Percentiles rank a stretch among this genome's conserved stretches.
Evolutionary conservation across 2,797 vertebrate species (phyloP).

Genomic region (Simalia tracyae): DNA sequence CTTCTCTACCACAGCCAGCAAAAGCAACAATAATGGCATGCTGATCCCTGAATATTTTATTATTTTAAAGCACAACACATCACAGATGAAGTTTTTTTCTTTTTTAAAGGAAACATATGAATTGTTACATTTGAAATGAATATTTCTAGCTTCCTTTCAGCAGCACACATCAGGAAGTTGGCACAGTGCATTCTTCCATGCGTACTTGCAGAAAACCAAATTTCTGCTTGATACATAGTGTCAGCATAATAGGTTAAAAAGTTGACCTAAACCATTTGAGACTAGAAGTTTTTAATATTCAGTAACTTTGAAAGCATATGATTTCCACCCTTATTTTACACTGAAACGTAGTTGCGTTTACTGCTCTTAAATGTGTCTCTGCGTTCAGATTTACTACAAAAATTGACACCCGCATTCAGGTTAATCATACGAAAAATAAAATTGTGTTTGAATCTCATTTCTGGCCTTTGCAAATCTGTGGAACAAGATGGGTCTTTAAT

Average conservation of each 20-base stretch:
- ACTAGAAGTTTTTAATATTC: background rate
- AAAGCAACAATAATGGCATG: background rate
- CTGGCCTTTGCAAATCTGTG: background rate
- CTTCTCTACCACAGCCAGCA: background rate
- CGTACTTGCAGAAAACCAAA: background rate
- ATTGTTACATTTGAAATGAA: background rate
- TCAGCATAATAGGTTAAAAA: background rate
- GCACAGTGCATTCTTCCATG: background rate
- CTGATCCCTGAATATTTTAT: background rate
- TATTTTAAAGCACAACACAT: background rate
- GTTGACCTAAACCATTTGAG: background rate
- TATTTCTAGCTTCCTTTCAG: slow-evolving; percentile 1
- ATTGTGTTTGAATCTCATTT: background rate
- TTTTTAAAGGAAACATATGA: background rate
- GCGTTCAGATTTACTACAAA: background rate
- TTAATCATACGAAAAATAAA: slow-evolving; percentile 2
- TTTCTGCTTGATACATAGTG: background rate
- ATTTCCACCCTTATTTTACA: background rate
- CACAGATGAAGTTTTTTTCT: background rate
- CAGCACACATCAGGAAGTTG: background rate
- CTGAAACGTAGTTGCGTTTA: background rate
- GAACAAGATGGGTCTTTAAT: background rate
- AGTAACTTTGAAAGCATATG: background rate
- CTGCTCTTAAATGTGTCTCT: background rate
- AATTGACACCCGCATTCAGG: background rate